phyloP scores from a whole-genome alignment of 2,113 vertebrate species.

The Poecilia latipinna region DNA sequence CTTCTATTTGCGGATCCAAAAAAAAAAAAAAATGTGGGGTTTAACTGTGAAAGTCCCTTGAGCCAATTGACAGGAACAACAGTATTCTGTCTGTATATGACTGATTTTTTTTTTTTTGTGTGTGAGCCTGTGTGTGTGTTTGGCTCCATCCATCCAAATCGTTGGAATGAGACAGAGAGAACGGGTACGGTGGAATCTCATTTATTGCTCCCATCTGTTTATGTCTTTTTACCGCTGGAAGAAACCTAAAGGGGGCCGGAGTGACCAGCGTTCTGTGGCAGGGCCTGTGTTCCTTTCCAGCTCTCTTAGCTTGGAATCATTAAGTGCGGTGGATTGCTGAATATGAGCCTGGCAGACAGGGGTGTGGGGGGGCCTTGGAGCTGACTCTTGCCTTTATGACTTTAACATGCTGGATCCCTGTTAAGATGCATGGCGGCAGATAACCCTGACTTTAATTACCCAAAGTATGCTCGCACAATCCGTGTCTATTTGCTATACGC shows the following conservation, averaged over 20 bases:
- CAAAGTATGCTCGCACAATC: slow-evolving; percentile 24
- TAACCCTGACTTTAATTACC: slow-evolving; percentile 45
- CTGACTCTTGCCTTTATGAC: slow-evolving; percentile 20
- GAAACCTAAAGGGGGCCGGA: slow-evolving; percentile 34
- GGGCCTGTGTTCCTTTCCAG: slow-evolving; percentile 42
- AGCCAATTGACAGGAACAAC: slow-evolving; percentile 64
- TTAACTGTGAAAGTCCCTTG: slow-evolving; percentile 52
- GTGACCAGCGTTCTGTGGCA: slow-evolving; percentile 41
- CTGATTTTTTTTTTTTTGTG: slow-evolving; percentile 33
- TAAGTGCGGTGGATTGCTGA: slow-evolving; percentile 34
- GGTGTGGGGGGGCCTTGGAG: neutral
- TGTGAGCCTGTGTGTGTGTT: slow-evolving; percentile 1
- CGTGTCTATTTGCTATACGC: slow-evolving; percentile 9
- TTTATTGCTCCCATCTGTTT: slow-evolving; percentile 69
- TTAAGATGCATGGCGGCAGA: slow-evolving; percentile 19
- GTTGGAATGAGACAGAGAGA: slow-evolving; percentile 42
- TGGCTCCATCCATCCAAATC: slow-evolving; percentile 57
- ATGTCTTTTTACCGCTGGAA: slow-evolving; percentile 51
- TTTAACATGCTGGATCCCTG: slow-evolving; percentile 29
- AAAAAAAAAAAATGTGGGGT: slow-evolving; percentile 58
- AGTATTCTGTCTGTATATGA: slow-evolving; percentile 53
- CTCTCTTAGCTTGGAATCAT: slow-evolving; percentile 45
- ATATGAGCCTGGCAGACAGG: slow-evolving; percentile 34
- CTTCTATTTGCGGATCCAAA: slow-evolving; percentile 61
- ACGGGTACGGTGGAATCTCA: slow-evolving; percentile 32